Evolutionary conservation across 2,797 vertebrate genomes (phyloP).

Genomic region (Phrynocephalus forsythii): DNA sequence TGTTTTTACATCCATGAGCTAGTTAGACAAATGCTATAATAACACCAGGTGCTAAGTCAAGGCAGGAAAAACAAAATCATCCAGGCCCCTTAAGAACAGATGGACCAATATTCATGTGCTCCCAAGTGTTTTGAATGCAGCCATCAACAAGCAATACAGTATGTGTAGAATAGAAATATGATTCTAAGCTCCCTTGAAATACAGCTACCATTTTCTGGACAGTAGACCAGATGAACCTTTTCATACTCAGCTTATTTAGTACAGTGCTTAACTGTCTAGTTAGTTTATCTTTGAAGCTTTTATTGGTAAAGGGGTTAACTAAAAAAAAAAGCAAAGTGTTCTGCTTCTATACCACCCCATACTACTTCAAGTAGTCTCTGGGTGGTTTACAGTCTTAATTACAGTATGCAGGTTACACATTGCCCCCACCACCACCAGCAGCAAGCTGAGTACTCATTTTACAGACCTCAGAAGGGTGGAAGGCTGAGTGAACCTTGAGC

Average conservation of each 20-base stretch:
- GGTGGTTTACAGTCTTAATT: no score
- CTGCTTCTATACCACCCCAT: no score
- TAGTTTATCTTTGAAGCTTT: slow-evolving; percentile 29
- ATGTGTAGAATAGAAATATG: no score
- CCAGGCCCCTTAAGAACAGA: not conserved
- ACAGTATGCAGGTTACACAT: no score
- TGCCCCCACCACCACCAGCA: no score
- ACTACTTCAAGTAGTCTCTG: no score
- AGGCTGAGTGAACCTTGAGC: no score
- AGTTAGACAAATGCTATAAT: slow-evolving; percentile 5
- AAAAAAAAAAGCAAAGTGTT: no score
- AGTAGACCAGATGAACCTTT: not conserved
- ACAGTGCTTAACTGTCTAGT: slow-evolving; percentile 7
- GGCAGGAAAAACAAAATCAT: not conserved
- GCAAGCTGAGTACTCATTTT: no score
- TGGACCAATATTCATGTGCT: not conserved
- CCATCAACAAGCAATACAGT: not conserved
- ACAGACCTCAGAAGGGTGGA: no score
- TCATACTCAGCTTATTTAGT: slow-evolving; percentile 8
- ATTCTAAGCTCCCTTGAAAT: not conserved
- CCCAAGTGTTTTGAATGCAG: not conserved
- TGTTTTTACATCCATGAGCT: slow-evolving; percentile 4
- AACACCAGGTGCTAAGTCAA: not conserved
- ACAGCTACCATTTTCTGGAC: not conserved
- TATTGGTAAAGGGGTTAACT: not conserved